These are phyloP conservation scores for Maccullochella peelii DNA, from an alignment of 2,113 vertebrate genomes.

Conservation along the genomic window DNA sequence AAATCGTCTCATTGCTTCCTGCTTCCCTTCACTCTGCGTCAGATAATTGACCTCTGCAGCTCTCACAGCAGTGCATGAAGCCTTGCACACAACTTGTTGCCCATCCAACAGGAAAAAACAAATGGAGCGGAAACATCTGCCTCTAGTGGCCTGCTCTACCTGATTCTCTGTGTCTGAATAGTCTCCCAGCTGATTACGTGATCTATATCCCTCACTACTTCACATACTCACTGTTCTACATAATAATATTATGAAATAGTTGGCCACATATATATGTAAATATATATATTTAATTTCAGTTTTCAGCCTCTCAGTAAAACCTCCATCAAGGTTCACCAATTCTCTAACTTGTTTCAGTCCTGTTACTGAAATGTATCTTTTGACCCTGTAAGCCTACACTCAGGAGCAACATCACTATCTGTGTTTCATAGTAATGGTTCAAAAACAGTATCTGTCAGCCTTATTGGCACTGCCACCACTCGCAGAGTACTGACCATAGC, in stretches of 20 bases:
- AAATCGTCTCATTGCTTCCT: conserved; percentile 28
- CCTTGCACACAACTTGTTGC: conserved; percentile 44
- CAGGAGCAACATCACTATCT: neutral
- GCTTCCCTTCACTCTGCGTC: conserved; percentile 54
- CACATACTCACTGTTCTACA: neutral
- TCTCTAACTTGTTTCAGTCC: neutral
- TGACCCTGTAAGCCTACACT: neutral
- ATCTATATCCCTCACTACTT: neutral
- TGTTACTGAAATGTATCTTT: neutral
- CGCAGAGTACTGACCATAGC: no score
- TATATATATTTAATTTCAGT: no score
- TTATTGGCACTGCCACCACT: no score
- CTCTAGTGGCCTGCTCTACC: conserved; percentile 48
- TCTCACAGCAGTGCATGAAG: conserved; percentile 16
- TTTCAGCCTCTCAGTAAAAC: neutral
- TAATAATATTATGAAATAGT: neutral
- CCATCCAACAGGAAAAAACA: conserved; percentile 76
- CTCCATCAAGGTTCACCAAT: neutral
- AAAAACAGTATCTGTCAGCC: neutral
- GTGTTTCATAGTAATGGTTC: neutral
- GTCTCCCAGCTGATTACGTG: conserved; percentile 5
- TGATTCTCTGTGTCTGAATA: conserved; percentile 23
- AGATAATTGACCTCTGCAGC: conserved; percentile 55
- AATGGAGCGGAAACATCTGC: conserved; percentile 47
- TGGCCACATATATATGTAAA: neutral